Conservation (phyloP, 2,797 vertebrate genomes). For the Lagodon rhomboides region DNA sequence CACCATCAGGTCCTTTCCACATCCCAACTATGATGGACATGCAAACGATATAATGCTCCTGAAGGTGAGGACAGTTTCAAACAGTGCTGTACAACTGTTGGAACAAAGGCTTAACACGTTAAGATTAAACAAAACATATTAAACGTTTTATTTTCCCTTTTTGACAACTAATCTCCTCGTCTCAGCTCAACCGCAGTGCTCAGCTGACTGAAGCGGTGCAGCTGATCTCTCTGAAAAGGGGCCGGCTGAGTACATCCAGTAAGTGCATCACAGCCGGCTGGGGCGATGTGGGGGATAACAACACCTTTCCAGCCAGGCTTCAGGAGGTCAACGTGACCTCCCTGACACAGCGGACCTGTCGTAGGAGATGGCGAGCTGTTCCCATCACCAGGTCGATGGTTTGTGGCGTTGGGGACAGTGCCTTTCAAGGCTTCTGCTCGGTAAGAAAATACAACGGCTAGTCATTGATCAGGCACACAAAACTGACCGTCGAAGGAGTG, state of each 20-base stretch:
- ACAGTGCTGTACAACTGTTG: background rate
- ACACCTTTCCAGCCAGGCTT: constrained; percentile 65
- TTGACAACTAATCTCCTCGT: background rate
- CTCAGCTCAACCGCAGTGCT: constrained; percentile 68
- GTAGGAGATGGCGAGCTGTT: constrained; percentile 41
- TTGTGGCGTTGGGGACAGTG: constrained; percentile 55
- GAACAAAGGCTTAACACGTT: background rate
- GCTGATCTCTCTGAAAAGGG: constrained; percentile 59
- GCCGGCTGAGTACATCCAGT: background rate
- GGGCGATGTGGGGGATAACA: constrained; percentile 74
- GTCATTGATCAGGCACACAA: background rate
- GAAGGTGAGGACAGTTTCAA: constrained; percentile 62
- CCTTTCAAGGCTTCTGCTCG: constrained; percentile 76
- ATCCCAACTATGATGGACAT: constrained; percentile 65
- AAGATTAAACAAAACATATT: background rate
- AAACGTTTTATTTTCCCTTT: constrained; percentile 13
- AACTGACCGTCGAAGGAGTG: background rate
- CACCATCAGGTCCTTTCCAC: constrained; percentile 45
- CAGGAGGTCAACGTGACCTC: constrained; percentile 81
- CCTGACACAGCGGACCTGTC: constrained; percentile 46
- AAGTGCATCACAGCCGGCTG: constrained; percentile 78
- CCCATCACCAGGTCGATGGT: constrained; percentile 65
- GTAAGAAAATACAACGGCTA: constrained; percentile 49
- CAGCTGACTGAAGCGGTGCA: constrained; percentile 68
- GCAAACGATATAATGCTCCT: constrained; percentile 82